Conservation (phyloP, 2,113 vertebrate genomes). For the Ictalurus punctatus region DNA sequence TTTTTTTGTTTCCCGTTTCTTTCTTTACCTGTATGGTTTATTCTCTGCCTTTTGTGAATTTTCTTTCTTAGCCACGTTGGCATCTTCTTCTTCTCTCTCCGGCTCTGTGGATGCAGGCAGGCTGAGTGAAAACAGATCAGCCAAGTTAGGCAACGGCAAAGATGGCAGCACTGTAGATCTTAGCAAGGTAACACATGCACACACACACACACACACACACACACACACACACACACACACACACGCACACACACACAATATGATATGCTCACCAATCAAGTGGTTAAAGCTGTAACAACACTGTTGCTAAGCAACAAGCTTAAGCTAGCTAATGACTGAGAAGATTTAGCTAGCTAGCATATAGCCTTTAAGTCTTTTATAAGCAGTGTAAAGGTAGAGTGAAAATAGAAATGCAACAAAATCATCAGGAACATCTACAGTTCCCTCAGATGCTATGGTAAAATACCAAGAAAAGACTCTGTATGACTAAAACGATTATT, state of each 20-base stretch:
- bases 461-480: background rate
- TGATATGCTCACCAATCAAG: background rate
- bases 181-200: conserved; percentile 79
- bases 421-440: background rate
- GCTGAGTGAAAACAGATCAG: conserved; percentile 76
- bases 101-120: conserved; percentile 84
- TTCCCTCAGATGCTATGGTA: background rate
- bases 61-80: conserved; percentile 74
- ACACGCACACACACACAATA: background rate
- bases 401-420: background rate
- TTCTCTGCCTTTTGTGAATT: background rate
- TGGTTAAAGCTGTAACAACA: background rate
- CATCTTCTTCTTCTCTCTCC: conserved; percentile 88
- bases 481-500: background rate
- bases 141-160: conserved; percentile 69
- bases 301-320: background rate
- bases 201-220: background rate
- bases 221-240: conserved; percentile 20
- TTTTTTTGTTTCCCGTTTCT: background rate
- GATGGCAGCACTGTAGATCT: conserved; percentile 95
- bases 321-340: background rate
- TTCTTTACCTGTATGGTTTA: background rate
- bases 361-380: background rate
- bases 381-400: background rate
- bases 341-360: background rate